Evolutionary conservation across 2,113 vertebrate species (phyloP).

Genomic region (Nymphicus hollandicus): DNA sequence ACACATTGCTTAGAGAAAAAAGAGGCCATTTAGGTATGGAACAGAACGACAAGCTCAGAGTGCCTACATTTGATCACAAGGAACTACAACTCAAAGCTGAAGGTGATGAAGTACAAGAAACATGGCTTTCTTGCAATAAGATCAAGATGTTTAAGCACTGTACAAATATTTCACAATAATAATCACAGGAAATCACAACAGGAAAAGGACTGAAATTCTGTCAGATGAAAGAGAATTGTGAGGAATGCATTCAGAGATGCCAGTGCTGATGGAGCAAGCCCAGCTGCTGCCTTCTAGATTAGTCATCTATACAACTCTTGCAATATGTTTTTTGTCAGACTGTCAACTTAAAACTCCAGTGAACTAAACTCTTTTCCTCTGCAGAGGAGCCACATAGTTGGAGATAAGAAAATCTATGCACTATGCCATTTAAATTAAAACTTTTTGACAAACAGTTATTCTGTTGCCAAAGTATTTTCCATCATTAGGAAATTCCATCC

Average conservation of each 20-base stretch:
- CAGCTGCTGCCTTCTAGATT: slow-evolving; percentile 19
- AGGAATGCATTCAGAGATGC: not conserved
- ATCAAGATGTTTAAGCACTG: not conserved
- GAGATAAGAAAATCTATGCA: not conserved
- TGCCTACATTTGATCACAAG: not conserved
- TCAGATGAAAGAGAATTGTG: not conserved
- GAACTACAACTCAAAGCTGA: not conserved
- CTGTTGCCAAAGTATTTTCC: not conserved
- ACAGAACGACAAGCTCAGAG: not conserved
- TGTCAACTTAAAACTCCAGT: not conserved
- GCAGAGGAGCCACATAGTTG: not conserved
- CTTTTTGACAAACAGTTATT: not conserved
- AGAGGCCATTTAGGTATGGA: not conserved
- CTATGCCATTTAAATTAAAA: not conserved
- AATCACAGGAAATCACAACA: not conserved
- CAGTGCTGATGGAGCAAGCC: not conserved
- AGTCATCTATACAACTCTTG: not conserved
- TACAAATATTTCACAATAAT: not conserved
- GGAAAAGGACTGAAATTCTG: not conserved
- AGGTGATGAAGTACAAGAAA: not conserved
- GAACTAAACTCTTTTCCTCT: not conserved
- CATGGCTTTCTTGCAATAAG: not conserved
- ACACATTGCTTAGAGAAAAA: not conserved
- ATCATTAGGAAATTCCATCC: not conserved
- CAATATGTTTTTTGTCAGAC: not conserved